Evolutionary conservation across 2,797 vertebrate genomes (phyloP), one percentile per base, ranked within the genome.

Genomic region (Dendrocincla fuliginosa): DNA sequence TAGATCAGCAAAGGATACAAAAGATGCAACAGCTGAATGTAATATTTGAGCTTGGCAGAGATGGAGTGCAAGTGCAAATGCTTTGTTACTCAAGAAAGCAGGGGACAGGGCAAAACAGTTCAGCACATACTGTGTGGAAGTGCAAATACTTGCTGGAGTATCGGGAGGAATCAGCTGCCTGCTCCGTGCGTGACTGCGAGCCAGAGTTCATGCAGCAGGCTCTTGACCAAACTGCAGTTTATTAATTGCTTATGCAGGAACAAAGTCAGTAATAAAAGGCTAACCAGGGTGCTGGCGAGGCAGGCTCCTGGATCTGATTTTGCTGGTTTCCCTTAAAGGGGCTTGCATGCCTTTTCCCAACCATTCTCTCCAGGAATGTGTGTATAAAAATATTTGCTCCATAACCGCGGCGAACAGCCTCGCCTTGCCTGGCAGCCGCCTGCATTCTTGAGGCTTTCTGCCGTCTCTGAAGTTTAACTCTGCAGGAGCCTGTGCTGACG

Each of bases 371-470:
- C 79, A 94, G 84, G 92, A 93, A 93, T 88, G 74, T 63, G 23
- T 93, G 71, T 84, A 81, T 67, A 75, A 84, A 95, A 90, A 74
- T 87, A 90, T 55, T 89, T 91, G 57, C 89, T 93, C 87, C 65
- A 75, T 64, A 94, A 89, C 87, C 82, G 20, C 87, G 87, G 93
- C 0, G 0, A 92, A 16, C 53, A 93, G 71, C 78, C 74, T 89
- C 65, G 60, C 55, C 33, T 87, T 0, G 33, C 63, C 81, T 89
- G 90, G 84, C 89, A 91, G 89, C 61, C 0, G 9, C 60, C 82
- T 55, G 71, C 87, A 71, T 91, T 44, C 65, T 96, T 92, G 79
- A 85, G 92, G 93, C 75, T 85, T 89, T 92, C 69, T 68, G 46
- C 75, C 0, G 2, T 15, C 53, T 89, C 69, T 80, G 64, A 80